Evolutionary conservation across 2,113 vertebrate genomes (phyloP), one percentile per base, ranked within the genome.

Genomic region (Eidolon helvum): DNA sequence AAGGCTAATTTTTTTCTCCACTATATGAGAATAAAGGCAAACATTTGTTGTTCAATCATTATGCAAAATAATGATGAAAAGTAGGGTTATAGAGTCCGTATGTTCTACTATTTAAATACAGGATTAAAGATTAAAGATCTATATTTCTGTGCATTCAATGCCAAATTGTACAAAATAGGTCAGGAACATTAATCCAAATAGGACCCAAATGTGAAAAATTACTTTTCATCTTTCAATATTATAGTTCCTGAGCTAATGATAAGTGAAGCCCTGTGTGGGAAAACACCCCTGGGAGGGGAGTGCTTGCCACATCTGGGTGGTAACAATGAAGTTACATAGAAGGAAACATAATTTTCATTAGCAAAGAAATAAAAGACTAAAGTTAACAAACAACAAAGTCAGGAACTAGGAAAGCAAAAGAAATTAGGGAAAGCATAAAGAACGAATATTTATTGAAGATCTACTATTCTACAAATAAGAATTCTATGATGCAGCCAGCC

Each of bases 231-330:
- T 77, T 89, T 63, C 55, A 71, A 1, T 68, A 33, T 40, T 9
- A 50, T 33, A 14, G 14, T 45, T 4, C 35, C 40, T 18, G 22
- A 65, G 28, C 35, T 69, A 71, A 45, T 26, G 15, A 24, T 1
- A 24, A 9, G 9, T 57, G 28, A 2, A 19, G 15, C 4, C 0
- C 33, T 40, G 2, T 1, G 10, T 0, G 24, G 30, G 6, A 0
- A 48, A 71, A 79, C 5, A 3, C 12, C 10, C 10, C 22, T 45
- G n/a, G n/a, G 38, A 35, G 1, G 4, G 12, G 4, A 26, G 15
- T 28, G 19, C 5, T 68, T 53, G 38, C 7, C 24, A 83, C 15
- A 68, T 59, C 6, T 35, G 48, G 10, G 65, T 45, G 90, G 28
- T 8, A 66, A 33, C 8, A 24, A 38, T 75, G 24, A 21, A 5